Percentiles rank a stretch among this genome's conserved stretches.
phyloP scores from a whole-genome alignment of 2,888 invertebrate genomes.

The Lutraria lutraria region DNA sequence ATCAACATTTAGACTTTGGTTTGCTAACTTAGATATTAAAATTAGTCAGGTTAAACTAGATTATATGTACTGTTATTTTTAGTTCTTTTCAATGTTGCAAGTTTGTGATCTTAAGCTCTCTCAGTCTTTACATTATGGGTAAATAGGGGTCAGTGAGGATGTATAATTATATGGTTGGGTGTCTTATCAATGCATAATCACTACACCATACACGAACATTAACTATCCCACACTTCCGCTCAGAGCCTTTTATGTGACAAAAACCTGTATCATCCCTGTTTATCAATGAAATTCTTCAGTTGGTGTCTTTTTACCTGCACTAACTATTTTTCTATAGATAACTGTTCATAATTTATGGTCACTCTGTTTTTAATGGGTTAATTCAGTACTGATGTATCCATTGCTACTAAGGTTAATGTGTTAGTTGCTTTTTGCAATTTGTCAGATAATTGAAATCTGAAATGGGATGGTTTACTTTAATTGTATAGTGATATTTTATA shows the following conservation, averaged over 20 bases:
- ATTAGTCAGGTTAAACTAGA: no score
- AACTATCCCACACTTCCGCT: constrained; percentile 40
- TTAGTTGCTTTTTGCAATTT: background rate
- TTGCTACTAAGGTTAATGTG: background rate
- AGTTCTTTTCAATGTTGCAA: no score
- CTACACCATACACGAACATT: constrained; percentile 36
- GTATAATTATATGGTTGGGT: background rate
- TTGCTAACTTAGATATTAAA: no score
- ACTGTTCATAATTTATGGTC: constrained; percentile 37
- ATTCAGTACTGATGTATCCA: background rate
- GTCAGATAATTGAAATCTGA: background rate
- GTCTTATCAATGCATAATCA: constrained; percentile 36
- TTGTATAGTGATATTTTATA: constrained; percentile 39
- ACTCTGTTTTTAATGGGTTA: background rate
- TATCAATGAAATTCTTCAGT: constrained; percentile 51
- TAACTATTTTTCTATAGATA: constrained; percentile 42
- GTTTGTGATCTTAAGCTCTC: no score
- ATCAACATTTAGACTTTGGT: no score
- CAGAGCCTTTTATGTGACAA: constrained; percentile 35
- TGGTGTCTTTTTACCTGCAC: constrained; percentile 44
- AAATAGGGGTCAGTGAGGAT: background rate
- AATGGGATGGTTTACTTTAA: constrained; percentile 35
- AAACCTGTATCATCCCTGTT: constrained; percentile 35
- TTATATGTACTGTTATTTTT: no score
- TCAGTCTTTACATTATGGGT: background rate